Conservation (phyloP, 2,888 invertebrate species). For the Andrena hattorfiana region DNA sequence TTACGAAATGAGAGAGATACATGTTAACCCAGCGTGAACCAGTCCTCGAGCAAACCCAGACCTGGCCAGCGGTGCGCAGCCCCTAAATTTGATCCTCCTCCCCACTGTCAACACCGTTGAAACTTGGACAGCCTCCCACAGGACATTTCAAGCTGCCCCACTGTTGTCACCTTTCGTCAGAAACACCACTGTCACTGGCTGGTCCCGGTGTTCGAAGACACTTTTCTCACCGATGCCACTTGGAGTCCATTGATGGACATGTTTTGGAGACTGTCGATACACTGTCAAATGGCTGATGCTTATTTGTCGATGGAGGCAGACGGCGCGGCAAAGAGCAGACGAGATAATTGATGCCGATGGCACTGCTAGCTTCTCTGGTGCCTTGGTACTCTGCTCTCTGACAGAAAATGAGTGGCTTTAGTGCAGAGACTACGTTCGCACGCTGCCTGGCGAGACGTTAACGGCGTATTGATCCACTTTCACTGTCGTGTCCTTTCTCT, state of each 20-base stretch:
- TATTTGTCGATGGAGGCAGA: not conserved
- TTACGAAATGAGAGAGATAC: slow-evolving; percentile 59
- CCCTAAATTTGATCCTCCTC: not conserved
- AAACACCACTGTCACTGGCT: slow-evolving; percentile 8
- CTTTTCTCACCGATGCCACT: not conserved
- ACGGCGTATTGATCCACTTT: slow-evolving; percentile 82
- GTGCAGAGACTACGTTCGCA: slow-evolving; percentile 49
- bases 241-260: not conserved
- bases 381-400: not conserved
- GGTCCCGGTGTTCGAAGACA: not conserved
- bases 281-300: not conserved
- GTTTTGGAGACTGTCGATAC: not conserved
- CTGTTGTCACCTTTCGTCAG: not conserved
- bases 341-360: not conserved
- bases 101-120: not conserved
- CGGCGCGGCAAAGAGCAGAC: too few species aligned
- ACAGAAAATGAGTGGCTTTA: slow-evolving; percentile 19
- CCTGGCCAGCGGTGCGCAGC: not conserved
- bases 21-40: slow-evolving; percentile 31
- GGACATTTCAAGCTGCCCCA: not conserved
- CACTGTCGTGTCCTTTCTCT: slow-evolving; percentile 72
- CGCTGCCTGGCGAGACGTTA: slow-evolving; percentile 61
- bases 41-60: not conserved
- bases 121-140: not conserved
- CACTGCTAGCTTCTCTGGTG: not conserved